Evolutionary conservation across 1,140 invertebrate species (phyloP).

Genomic region (Ruditapes philippinarum): DNA sequence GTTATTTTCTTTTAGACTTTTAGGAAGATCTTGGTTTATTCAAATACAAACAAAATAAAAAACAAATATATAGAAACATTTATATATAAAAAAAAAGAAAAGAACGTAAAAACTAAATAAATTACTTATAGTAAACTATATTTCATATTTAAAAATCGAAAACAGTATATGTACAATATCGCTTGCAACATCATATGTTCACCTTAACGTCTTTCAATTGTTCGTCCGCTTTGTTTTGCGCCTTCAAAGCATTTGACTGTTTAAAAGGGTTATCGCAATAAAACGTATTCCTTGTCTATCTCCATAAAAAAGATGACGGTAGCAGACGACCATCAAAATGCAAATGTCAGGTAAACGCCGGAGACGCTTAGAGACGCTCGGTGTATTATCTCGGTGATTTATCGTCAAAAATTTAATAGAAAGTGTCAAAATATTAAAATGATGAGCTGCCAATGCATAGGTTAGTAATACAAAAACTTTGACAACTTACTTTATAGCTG

Average conservation of each 20-base stretch:
- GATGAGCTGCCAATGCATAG: slow-evolving; percentile 44
- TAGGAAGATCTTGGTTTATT: too few species aligned
- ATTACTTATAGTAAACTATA: background rate
- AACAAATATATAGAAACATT: too few species aligned
- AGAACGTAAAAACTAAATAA: background rate
- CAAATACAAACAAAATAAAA: too few species aligned
- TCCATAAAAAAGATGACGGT: slow-evolving; percentile 11
- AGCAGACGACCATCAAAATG: background rate
- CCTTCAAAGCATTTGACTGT: background rate
- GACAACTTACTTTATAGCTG: slow-evolving; percentile 52
- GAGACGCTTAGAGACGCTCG: background rate
- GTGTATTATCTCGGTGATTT: slow-evolving; percentile 27
- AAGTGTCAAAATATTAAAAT: slow-evolving; percentile 56
- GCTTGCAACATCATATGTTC: too few species aligned
- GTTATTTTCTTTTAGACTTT: too few species aligned
- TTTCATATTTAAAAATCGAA: background rate
- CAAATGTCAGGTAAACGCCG: background rate
- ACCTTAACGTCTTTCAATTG: background rate
- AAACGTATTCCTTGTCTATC: background rate
- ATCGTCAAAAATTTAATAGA: slow-evolving; percentile 56
- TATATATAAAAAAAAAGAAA: background rate
- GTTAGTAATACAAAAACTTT: slow-evolving; percentile 40
- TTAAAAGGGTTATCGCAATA: slow-evolving; percentile 18
- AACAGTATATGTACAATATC: background rate
- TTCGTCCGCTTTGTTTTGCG: background rate